phyloP scores from a whole-genome alignment of 2,888 invertebrate species.

The Aleiodes leptofemur region DNA sequence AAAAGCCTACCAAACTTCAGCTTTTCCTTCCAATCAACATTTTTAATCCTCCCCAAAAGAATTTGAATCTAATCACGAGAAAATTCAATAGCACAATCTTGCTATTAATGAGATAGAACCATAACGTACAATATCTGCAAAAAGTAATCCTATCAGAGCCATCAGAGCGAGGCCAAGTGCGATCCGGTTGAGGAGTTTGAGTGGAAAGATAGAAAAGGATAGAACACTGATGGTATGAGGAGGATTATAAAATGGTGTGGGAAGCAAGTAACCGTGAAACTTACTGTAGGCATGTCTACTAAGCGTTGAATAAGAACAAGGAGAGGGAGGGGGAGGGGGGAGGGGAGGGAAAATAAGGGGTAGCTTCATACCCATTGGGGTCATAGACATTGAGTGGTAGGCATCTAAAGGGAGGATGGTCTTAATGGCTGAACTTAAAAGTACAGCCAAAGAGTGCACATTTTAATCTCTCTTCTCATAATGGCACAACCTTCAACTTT shows the following conservation, averaged over 20 bases:
- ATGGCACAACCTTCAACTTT: constrained; percentile 3
- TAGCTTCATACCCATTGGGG: neutral
- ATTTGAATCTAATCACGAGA: neutral
- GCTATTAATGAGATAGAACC: neutral
- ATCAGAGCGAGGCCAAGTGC: too few relatives aligned
- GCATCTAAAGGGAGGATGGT: neutral
- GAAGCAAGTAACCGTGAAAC: neutral
- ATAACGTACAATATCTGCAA: neutral
- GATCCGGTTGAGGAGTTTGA: too few relatives aligned
- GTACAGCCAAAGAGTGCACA: constrained; percentile 4
- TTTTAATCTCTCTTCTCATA: constrained; percentile 5
- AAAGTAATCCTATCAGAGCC: too few relatives aligned
- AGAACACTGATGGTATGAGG: neutral
- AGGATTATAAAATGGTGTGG: too few relatives aligned
- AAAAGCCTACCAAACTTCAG: too few relatives aligned
- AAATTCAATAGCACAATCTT: constrained; percentile 4
- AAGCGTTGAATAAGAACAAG: constrained; percentile 13
- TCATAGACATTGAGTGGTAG: neutral
- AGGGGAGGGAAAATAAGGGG: too few relatives aligned
- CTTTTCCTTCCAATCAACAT: too few relatives aligned
- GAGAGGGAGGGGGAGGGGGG: too few relatives aligned
- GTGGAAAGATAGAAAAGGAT: neutral
- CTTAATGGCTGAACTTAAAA: neutral
- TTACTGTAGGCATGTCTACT: constrained; percentile 23
- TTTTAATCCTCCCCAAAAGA: neutral